Percentiles rank a stretch among this genome's conserved stretches.
Evolutionary conservation across 1,140 invertebrate species (phyloP).

Genomic region (Lepidotrigona ventralis): DNA sequence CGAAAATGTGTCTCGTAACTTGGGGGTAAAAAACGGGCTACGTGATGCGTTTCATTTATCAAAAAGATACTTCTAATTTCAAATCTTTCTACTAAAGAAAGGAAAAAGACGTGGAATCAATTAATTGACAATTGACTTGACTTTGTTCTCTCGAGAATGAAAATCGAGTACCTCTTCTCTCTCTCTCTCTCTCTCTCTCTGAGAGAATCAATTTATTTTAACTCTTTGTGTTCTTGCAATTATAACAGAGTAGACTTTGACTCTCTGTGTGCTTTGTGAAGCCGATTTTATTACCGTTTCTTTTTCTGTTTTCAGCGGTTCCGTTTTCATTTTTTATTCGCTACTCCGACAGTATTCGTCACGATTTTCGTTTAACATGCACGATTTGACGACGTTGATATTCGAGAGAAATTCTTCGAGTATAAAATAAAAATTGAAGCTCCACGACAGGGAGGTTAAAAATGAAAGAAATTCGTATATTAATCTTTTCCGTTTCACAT

Average conservation of each 20-base stretch:
- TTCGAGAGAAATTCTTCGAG: not conserved
- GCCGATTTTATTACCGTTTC: not conserved
- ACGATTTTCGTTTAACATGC: not conserved
- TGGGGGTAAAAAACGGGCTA: not conserved
- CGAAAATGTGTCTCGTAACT: not conserved
- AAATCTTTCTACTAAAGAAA: not conserved
- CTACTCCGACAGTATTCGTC: not conserved
- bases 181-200: too few relatives aligned
- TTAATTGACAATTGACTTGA: conserved; percentile 1
- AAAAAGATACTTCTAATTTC: not conserved
- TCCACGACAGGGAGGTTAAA: not conserved
- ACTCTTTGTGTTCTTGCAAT: too few relatives aligned
- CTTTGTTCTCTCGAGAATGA: not conserved
- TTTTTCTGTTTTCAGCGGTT: too few relatives aligned
- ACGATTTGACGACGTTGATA: not conserved
- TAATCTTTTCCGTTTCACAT: too few relatives aligned
- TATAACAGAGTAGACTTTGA: too few relatives aligned
- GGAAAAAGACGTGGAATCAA: not conserved
- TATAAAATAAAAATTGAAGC: not conserved
- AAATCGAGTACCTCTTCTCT: not conserved
- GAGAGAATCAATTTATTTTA: not conserved
- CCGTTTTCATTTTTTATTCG: too few relatives aligned
- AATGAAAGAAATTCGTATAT: not conserved
- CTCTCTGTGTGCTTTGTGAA: not conserved
- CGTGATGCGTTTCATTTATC: not conserved